Evolutionary conservation across 2,888 invertebrate genomes (phyloP), one percentile per base, ranked within the genome.

Genomic region (Eupelmus urozonus): DNA sequence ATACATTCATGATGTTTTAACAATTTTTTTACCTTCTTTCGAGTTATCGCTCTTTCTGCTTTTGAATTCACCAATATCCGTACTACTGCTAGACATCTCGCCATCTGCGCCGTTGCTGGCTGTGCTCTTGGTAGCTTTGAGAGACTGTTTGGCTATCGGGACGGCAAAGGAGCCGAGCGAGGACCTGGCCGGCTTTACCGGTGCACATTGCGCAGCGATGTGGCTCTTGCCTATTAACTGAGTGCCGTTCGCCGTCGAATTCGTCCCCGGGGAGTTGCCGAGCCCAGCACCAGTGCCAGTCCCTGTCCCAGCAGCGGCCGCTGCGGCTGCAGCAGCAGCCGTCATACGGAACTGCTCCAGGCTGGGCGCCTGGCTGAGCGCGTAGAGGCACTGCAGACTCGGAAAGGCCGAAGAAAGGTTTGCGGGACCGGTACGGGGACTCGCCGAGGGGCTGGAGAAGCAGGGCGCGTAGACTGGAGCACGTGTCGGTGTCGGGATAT

Each of bases 141-240:
- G 23, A 5, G 77, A 23, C 7, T 85, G 85, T 49, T 87, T 87
- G 20, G 84, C 80, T 7, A 87, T 84, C 0, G 87, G 87, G 60
- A 88, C 85, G 1, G 86, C 87, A 29, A 88, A 79, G 0, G 87
- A 79, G 1, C 85, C 83, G 2, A 83, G 80, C 0, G 87, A 85
- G 0, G 86, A 84, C 63, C 87, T 84, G 0, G 86, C 81, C 0
- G 87, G 87, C 53, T 87, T 87, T 0, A 84, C 74, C 0, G 87
- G 88, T 0, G 87, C 85, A n/a, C 88, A 88, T 16, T 88, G 88
- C 0, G 87, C 85, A 11, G 86, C 85, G 11, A 87, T 67, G 27
- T 88, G 87, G 65, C 84, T 87, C 65, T 85, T 87, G 63, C 86
- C 84, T 0, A 84, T 84, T 42, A 86, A 75, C 0, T 83, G 1